A percentile compares a stretch with the other conserved stretches of the same genome.
phyloP scores from a whole-genome alignment of 2,888 invertebrate species.

The Ormia ochracea region DNA sequence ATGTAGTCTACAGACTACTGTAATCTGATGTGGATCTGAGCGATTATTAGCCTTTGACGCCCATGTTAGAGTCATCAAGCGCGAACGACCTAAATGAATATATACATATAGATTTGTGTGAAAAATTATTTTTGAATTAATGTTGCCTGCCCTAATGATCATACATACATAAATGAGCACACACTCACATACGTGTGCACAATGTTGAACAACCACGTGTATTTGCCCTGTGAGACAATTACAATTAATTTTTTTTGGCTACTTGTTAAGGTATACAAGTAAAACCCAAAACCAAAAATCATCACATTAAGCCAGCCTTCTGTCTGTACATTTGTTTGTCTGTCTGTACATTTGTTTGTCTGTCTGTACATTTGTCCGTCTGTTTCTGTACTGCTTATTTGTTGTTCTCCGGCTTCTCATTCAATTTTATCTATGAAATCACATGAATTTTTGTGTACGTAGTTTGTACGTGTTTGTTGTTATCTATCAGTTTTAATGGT shows the following conservation, averaged over 20 bases:
- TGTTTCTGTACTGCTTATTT: not conserved
- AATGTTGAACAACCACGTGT: not conserved
- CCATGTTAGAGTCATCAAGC: too few relatives aligned
- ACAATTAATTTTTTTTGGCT: conserved; percentile 16
- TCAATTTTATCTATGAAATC: conserved; percentile 56
- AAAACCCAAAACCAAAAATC: conserved; percentile 40
- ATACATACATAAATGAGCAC: too few relatives aligned
- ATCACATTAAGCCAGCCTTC: conserved; percentile 42
- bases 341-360: not conserved
- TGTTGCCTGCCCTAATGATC: not conserved
- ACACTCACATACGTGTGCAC: not conserved
- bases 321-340: not conserved
- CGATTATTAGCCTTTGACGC: too few relatives aligned
- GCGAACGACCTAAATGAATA: too few relatives aligned
- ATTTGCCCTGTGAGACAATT: conserved; percentile 46
- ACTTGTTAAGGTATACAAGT: conserved; percentile 25
- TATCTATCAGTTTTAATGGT: conserved; percentile 43
- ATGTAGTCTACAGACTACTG: too few relatives aligned
- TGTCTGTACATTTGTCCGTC: not conserved
- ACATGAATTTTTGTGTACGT: conserved; percentile 26
- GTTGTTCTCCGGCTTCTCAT: conserved; percentile 14
- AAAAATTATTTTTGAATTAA: not conserved
- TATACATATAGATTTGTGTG: too few relatives aligned
- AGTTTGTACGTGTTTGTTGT: conserved; percentile 35
- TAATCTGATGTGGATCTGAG: too few relatives aligned